Base-by-base conservation (phyloP, 2,113 vertebrate species). In the Cololabis saira region DNA sequence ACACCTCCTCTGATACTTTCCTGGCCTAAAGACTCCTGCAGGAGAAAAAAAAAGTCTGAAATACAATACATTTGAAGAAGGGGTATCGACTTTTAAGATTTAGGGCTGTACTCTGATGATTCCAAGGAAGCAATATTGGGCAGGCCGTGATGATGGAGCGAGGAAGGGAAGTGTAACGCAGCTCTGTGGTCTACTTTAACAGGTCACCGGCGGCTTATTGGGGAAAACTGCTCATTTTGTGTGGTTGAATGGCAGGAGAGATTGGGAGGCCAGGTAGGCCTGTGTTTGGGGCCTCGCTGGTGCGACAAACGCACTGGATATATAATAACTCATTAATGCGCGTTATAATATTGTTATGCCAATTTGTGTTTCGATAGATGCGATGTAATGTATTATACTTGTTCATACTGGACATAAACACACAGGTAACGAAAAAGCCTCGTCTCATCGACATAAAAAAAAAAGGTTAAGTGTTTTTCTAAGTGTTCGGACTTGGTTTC, bases 1-100 rank as follows among this genome's bases (percentile, higher is more conserved):
- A 92, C 88, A 90, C 87, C 91, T 88, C 88, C 83, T 89, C 88
- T 90, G 89, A 91, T 91, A 90, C 87, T 86, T 78, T 67, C 78
- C 80, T 87, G 89, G 90, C 87, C 88, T 81, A 74, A 85, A 90
- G 87, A 89, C 81, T 84, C 83, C 67, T 61, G 78, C 67, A 83
- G 19, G n/a, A 37, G 54, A 19, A 57, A 59, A 42, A 43, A 33
- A 33, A 53, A 27, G 51, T 84, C 87, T 89, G 90, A 90, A 92
- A 91, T 84, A 71, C 77, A 91, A 92, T 88, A 80, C 85, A 86
- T 89, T 87, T 90, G 86, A 90, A 89, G 81, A 91, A 92, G 74
- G 79, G 72, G 78, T 78, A 87, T 64, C 81, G 88, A 85, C 77
- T 90, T 91, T 91, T 81, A 80, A 90, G 81, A 82, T 91, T 85